Base-by-base conservation (phyloP, 2,113 vertebrate genomes). In the Sphaerodactylus townsendi region DNA sequence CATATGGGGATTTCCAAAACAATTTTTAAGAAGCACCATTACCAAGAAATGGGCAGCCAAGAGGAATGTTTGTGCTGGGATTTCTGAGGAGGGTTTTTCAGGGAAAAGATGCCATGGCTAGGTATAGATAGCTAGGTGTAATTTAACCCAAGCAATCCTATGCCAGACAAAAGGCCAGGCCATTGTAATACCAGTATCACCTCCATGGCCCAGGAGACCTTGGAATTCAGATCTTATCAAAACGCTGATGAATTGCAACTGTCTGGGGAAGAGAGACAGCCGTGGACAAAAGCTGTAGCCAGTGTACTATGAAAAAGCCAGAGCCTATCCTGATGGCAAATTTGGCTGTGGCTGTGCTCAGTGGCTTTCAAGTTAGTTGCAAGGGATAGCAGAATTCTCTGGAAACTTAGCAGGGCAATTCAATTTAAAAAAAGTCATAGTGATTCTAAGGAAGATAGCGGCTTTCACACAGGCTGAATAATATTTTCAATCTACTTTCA, bases 171-270 rank as follows among this genome's bases (percentile, higher is more conserved):
- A 48, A 85, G 53, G 64, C 53, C n/a, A n/a, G 25, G 23, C n/a
- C 76, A 64, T 1, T 23, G 2, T 65, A 72, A 50, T 53, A 25
- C 10, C n/a, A 69, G 59, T 70, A 37, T 23, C 15, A 46, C 17
- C 25, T 39, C 50, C 25, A 21, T 50, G 41, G 44, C 44, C 25
- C 9, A 50, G 33, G n/a, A 77, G 44, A 66, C 68, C 17, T n/a
- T 73, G 80, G 69, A 68, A 83, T 66, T 68, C 64, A 68, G 72
- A 83, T 66, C 56, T 48, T 83, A 74, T 83, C 46, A 56, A 68
- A 15, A 33, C 14, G 6, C 10, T 30, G 46, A 23, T 68, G 64
- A 21, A 44, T 68, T 83, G 72, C 62, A 83, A 76, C 46, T 69
- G 62, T 75, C 28, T n/a, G 46, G 41, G n/a, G 13, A 76, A 53